Conservation (phyloP, 2,888 invertebrate genomes). For the Athalia rosae region DNA sequence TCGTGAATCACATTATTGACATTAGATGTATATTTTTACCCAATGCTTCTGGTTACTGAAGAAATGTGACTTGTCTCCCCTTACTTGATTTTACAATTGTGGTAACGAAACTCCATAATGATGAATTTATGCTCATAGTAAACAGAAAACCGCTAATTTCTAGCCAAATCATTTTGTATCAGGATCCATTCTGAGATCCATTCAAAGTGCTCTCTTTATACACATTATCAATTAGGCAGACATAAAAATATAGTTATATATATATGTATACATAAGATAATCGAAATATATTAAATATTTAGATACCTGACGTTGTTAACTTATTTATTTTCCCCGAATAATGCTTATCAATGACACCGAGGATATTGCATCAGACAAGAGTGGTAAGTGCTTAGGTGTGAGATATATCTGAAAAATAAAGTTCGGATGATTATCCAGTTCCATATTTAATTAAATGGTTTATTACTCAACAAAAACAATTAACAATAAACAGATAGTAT, state of each 20-base stretch:
- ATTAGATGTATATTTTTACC: neutral
- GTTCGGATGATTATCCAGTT: slow-evolving; percentile 6
- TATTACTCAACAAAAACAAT: slow-evolving; percentile 69
- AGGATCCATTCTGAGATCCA: slow-evolving; percentile 45
- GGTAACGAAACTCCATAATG: neutral
- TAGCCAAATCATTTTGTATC: slow-evolving; percentile 48
- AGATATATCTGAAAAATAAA: neutral
- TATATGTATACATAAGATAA: slow-evolving; percentile 24
- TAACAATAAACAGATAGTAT: slow-evolving; percentile 57
- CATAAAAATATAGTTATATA: neutral
- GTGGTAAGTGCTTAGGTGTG: neutral
- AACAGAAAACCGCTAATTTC: slow-evolving; percentile 12
- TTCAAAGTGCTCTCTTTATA: slow-evolving; percentile 50
- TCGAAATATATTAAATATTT: slow-evolving; percentile 55
- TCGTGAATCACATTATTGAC: neutral
- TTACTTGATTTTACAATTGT: no score
- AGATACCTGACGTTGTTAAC: slow-evolving; percentile 42
- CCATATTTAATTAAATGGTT: slow-evolving; percentile 60
- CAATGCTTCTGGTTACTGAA: neutral
- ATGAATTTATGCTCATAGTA: neutral
- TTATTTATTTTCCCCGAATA: neutral
- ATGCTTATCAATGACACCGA: neutral
- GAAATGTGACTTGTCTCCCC: neutral
- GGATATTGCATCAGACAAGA: neutral
- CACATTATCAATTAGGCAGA: slow-evolving; percentile 3